These are phyloP conservation scores for Thalassoma bifasciatum DNA, from an alignment of 2,113 vertebrate genomes.

Conservation along the genomic window DNA sequence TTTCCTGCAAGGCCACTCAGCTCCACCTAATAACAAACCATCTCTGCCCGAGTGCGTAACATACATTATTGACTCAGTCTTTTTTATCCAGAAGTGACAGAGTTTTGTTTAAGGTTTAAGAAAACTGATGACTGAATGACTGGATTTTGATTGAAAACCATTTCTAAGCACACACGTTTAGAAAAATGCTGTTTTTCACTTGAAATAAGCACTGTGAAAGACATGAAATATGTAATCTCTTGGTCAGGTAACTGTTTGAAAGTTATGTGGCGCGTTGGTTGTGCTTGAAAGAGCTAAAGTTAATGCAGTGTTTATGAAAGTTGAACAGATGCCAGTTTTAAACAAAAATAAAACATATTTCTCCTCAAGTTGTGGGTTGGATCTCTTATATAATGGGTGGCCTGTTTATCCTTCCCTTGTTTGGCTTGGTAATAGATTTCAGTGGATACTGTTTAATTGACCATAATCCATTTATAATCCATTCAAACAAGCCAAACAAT, in stretches of 20 bases:
- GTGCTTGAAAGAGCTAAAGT: not conserved
- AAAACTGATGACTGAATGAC: not conserved
- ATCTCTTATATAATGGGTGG: not conserved
- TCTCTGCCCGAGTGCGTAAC: slow-evolving; percentile 43
- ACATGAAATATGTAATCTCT: not conserved
- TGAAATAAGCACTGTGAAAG: slow-evolving; percentile 17
- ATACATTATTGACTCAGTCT: slow-evolving; percentile 7
- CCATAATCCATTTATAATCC: no score
- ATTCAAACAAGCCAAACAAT: no score
- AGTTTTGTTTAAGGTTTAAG: not conserved
- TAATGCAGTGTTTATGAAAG: not conserved
- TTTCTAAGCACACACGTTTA: not conserved
- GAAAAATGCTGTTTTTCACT: slow-evolving; percentile 10
- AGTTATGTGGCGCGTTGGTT: not conserved
- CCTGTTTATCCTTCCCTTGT: slow-evolving; percentile 19
- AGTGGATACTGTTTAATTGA: not conserved
- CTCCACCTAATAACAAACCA: slow-evolving; percentile 22
- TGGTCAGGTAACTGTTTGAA: slow-evolving; percentile 17
- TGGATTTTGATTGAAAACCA: not conserved
- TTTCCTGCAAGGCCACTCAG: slow-evolving; percentile 15
- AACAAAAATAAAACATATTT: not conserved
- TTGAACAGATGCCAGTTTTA: not conserved
- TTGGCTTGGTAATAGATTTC: slow-evolving; percentile 11
- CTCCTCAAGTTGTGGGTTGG: slow-evolving; percentile 7
- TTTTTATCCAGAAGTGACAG: slow-evolving; percentile 9